phyloP scores from a whole-genome alignment of 2,797 vertebrate genomes.

The Arnoldichthys spilopterus region DNA sequence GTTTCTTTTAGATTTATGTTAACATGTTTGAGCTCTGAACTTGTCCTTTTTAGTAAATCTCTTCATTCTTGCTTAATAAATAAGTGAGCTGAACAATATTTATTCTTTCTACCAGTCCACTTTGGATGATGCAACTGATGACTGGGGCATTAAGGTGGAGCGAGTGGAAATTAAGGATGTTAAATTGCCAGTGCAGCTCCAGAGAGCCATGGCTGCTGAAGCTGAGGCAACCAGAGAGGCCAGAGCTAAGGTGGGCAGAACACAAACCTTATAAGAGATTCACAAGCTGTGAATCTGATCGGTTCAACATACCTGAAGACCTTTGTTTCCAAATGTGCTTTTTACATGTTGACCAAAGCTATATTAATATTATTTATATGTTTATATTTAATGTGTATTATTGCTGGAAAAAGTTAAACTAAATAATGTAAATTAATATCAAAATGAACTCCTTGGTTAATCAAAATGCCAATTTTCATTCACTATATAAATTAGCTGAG shows the following conservation, averaged over 20 bases:
- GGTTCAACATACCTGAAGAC: background rate
- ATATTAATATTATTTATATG: background rate
- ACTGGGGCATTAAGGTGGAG: constrained; percentile 98
- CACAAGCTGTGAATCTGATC: background rate
- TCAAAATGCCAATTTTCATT: too few species aligned
- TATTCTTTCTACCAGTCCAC: constrained; percentile 71
- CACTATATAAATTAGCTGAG: background rate
- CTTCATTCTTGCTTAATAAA: background rate
- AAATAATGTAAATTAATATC: background rate
- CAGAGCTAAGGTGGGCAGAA: constrained; percentile 86
- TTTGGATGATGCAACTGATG: constrained; percentile 90
- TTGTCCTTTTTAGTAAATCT: background rate
- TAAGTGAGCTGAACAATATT: background rate
- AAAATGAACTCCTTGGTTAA: background rate
- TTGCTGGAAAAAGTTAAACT: background rate
- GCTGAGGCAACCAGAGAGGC: constrained; percentile 93
- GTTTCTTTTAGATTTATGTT: too few species aligned
- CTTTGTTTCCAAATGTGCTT: too few species aligned
- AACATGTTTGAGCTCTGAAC: background rate
- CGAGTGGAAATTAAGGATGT: constrained; percentile 98
- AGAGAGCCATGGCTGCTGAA: constrained; percentile 98
- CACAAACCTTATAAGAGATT: background rate
- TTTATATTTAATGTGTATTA: background rate
- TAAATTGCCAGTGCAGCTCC: constrained; percentile 92
- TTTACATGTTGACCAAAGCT: background rate